Percentiles rank a stretch among this genome's conserved stretches.
Evolutionary conservation across 2,113 vertebrate genomes (phyloP).

Genomic region (Montifringilla adamsi): DNA sequence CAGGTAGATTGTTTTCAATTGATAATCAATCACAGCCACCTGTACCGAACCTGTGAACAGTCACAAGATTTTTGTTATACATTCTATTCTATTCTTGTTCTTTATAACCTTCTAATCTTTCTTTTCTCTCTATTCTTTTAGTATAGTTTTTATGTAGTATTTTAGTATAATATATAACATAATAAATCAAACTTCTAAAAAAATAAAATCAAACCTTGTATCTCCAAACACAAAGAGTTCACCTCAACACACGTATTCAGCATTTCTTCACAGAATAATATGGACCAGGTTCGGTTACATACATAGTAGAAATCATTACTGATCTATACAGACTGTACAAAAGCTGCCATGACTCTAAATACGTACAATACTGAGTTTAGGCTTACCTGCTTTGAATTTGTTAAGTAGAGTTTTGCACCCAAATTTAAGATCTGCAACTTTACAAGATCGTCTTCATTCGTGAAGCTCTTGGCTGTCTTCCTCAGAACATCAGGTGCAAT

Average conservation of each 20-base stretch:
- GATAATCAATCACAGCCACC: too few relatives aligned
- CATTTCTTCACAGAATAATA: not conserved
- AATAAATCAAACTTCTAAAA: too few relatives aligned
- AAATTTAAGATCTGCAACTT: conserved; percentile 94
- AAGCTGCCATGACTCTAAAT: not conserved
- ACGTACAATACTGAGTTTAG: not conserved
- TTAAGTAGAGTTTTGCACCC: conserved; percentile 93
- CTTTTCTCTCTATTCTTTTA: too few relatives aligned
- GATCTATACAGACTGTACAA: not conserved
- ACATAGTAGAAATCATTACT: not conserved
- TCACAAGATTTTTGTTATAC: too few relatives aligned
- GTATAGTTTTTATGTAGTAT: too few relatives aligned
- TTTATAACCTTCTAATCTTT: too few relatives aligned
- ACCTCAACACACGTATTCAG: not conserved
- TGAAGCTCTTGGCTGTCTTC: conserved; percentile 93
- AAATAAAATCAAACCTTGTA: too few relatives aligned
- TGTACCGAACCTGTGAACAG: too few relatives aligned
- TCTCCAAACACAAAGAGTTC: too few relatives aligned
- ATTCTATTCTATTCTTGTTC: too few relatives aligned
- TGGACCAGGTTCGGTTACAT: not conserved
- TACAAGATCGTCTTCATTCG: conserved; percentile 90
- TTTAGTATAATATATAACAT: too few relatives aligned
- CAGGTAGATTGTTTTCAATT: too few relatives aligned
- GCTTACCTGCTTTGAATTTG: conserved; percentile 95
- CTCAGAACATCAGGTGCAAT: conserved; percentile 95